These are phyloP conservation scores for Zaprionus lachaisei DNA, from an alignment of 1,140 invertebrate genomes.

Conservation along the genomic window DNA sequence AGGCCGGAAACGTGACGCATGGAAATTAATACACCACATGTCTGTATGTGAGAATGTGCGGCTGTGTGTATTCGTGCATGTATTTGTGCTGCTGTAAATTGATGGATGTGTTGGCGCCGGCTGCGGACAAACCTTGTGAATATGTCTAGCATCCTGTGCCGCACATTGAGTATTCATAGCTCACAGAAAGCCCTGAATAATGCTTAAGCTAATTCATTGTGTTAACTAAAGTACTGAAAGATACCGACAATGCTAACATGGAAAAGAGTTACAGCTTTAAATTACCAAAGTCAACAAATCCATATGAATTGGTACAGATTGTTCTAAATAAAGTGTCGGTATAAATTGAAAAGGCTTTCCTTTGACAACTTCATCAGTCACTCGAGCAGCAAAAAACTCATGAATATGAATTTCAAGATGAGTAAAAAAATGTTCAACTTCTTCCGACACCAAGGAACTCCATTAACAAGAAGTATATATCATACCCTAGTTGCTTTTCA, in stretches of 20 bases:
- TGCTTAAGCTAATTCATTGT: constrained; percentile 45
- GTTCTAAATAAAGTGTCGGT: not conserved
- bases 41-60: constrained; percentile 13
- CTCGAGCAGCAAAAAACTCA: constrained; percentile 41
- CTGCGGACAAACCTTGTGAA: constrained; percentile 17
- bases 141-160: constrained; percentile 21
- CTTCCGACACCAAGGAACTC: not conserved
- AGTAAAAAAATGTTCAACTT: constrained; percentile 46
- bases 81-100: constrained; percentile 32
- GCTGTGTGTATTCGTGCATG: not conserved
- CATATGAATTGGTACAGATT: not conserved
- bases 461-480: constrained; percentile 25
- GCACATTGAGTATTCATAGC: constrained; percentile 67
- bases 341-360: not conserved
- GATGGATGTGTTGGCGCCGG: constrained; percentile 41
- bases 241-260: not conserved
- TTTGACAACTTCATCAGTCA: constrained; percentile 59
- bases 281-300: too few relatives aligned
- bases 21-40: constrained; percentile 57
- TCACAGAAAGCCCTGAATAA: constrained; percentile 58
- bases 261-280: not conserved
- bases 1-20: constrained; percentile 63
- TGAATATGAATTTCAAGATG: constrained; percentile 57
- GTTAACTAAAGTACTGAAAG: not conserved
- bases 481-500: not conserved